Conservation (phyloP, 2,113 vertebrate species). For the Ancistrus triradiatus region DNA sequence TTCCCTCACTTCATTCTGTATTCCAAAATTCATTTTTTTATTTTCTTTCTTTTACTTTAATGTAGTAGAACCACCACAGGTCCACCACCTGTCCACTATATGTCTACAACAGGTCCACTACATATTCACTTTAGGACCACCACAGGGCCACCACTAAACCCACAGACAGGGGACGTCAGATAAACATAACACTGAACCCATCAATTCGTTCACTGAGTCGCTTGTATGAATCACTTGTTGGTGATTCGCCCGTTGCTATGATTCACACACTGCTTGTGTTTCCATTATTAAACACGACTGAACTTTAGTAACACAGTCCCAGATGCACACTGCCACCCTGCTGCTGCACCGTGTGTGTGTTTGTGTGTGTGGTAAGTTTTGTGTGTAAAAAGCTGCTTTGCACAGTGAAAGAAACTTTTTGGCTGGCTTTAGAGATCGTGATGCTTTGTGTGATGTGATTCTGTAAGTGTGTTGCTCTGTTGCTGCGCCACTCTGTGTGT, state of each 20-base stretch:
- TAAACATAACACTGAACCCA: not conserved
- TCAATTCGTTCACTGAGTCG: not conserved
- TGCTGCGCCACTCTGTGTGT: not conserved
- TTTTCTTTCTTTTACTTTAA: no score
- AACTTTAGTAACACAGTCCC: not conserved
- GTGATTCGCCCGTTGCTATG: not conserved
- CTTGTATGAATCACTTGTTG: not conserved
- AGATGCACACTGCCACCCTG: not conserved
- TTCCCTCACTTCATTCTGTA: no score
- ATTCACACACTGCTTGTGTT: slow-evolving; percentile 6
- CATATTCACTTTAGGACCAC: no score
- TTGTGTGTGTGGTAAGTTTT: slow-evolving; percentile 15
- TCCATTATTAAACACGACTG: not conserved
- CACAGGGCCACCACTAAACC: no score
- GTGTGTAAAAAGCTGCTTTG: slow-evolving; percentile 1
- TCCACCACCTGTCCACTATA: no score
- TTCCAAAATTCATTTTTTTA: no score
- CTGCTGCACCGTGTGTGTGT: slow-evolving; percentile 17
- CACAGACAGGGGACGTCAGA: not conserved
- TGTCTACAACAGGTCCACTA: no score
- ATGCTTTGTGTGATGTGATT: slow-evolving; percentile 13
- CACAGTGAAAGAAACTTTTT: not conserved
- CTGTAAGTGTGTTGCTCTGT: not conserved
- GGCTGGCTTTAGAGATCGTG: slow-evolving; percentile 24
- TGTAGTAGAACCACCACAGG: no score